Percentiles rank a stretch among this genome's conserved stretches.
phyloP scores from a whole-genome alignment of 2,888 invertebrate genomes.

The Spodoptera picta region DNA sequence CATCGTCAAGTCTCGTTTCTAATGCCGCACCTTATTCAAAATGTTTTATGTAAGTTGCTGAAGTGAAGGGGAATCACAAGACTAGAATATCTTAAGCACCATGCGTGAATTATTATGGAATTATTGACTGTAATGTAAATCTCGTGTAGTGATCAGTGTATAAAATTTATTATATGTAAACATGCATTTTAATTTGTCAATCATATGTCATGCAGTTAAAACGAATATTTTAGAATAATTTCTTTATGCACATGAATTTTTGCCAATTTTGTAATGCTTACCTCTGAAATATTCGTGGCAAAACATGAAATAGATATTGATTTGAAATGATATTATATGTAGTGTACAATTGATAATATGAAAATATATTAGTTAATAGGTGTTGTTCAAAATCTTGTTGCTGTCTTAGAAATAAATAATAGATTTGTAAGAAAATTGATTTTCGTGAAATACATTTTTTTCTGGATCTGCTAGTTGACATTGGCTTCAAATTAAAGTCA shows the following conservation, averaged over 20 bases:
- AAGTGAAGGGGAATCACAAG: conserved; percentile 63
- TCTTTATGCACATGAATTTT: conserved; percentile 45
- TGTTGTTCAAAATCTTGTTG: conserved; percentile 47
- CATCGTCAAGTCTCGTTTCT: conserved; percentile 73
- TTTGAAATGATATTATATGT: conserved; percentile 34
- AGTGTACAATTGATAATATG: conserved; percentile 52
- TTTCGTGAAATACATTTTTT: conserved; percentile 11
- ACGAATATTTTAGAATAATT: conserved; percentile 30
- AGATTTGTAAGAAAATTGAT: conserved; percentile 6
- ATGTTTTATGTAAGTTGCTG: conserved; percentile 77
- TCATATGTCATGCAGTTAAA: conserved; percentile 28
- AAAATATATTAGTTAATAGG: conserved; percentile 53
- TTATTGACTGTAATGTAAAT: conserved; percentile 51
- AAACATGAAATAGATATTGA: conserved; percentile 40
- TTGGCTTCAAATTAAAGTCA: conserved; percentile 41
- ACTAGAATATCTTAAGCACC: conserved; percentile 56
- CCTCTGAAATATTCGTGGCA: conserved; percentile 30
- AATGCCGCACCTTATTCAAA: conserved; percentile 82
- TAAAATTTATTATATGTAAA: conserved; percentile 33
- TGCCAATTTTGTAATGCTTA: conserved; percentile 34
- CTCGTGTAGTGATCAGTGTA: conserved; percentile 58
- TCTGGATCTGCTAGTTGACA: neutral
- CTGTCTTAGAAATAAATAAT: conserved; percentile 24
- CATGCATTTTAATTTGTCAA: conserved; percentile 48
- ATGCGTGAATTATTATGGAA: conserved; percentile 44